Evolutionary conservation across 2,113 vertebrate species (phyloP), one percentile per base, ranked within the genome.

Genomic region (Phoxinus phoxinus): DNA sequence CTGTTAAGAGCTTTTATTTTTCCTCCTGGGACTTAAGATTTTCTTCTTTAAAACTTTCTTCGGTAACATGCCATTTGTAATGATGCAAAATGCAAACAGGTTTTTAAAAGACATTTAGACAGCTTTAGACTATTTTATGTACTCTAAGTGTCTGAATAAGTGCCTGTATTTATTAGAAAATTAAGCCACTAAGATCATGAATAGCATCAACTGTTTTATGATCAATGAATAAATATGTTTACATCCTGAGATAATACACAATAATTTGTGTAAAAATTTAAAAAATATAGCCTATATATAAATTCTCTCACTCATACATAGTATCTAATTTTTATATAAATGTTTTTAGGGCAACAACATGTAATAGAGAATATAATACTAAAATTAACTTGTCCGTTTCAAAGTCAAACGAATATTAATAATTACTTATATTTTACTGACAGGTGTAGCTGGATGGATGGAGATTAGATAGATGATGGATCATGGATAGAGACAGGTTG

Each of bases 401-500:
- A 63, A 25, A 13, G 61, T 27, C 61, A 15, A 27, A 27, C 0
- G 17, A 32, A 9, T 67, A 67, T 35, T 35, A 35, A 30, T 12
- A 15, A 69, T 2, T 21, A 69, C 51, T 4, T 51, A 1, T 53
- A 53, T 19, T 53, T 53, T 51, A 41, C 7, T 37, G 37, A 37
- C 6, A 0, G 13, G 15, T n/a, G n/a, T n/a, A n/a, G n/a, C n/a
- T 15, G 0, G 46, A 48, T 4, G 4, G 46, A 48, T 15, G 0
- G 13, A 48, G 46, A 15, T 51, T 3, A 5, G 41, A 10, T 44
- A 8, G 9, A 44, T 44, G 41, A 44, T 44, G 0, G 8, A 9
- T 10, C 9, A 44, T 41, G 8, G 41, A 41, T 8, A 12, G 11
- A 15, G 12, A 17, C 15, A 4, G 46, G 46, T 48, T 35, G 5